These are phyloP conservation scores for Condylura cristata DNA, from an alignment of 2,113 vertebrate genomes.

Conservation along the genomic window DNA sequence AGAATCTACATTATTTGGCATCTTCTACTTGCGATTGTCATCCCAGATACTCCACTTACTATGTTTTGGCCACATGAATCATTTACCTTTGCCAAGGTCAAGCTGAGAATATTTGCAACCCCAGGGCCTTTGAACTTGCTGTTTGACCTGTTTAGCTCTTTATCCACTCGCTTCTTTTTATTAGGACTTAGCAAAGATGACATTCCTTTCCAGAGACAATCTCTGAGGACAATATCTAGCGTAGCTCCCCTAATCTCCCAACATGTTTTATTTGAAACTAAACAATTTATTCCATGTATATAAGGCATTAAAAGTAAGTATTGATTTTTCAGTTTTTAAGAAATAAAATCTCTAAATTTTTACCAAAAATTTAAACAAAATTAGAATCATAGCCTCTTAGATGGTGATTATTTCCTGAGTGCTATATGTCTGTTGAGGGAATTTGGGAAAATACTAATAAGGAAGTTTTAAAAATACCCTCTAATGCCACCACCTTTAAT, in stretches of 20 bases:
- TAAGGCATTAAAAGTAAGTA: neutral
- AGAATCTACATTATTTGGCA: neutral
- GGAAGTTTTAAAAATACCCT: neutral
- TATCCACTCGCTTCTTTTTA: neutral
- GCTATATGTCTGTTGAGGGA: neutral
- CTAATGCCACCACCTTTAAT: neutral
- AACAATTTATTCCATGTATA: neutral
- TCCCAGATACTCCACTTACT: neutral
- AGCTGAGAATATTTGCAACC: neutral
- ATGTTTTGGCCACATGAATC: neutral
- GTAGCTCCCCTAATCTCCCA: too few species aligned
- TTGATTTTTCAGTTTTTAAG: neutral
- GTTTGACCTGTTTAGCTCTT: neutral
- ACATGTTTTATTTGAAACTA: too few species aligned
- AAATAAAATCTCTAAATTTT: neutral
- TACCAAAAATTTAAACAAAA: constrained; percentile 13
- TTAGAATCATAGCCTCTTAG: neutral
- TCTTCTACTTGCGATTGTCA: neutral
- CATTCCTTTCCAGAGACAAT: neutral
- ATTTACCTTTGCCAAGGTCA: neutral
- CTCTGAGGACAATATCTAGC: neutral
- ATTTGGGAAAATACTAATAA: neutral
- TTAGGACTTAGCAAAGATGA: neutral
- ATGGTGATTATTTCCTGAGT: neutral
- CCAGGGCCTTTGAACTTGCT: neutral